Conservation (phyloP, 2,888 invertebrate genomes). For the Ceramica pisi region DNA sequence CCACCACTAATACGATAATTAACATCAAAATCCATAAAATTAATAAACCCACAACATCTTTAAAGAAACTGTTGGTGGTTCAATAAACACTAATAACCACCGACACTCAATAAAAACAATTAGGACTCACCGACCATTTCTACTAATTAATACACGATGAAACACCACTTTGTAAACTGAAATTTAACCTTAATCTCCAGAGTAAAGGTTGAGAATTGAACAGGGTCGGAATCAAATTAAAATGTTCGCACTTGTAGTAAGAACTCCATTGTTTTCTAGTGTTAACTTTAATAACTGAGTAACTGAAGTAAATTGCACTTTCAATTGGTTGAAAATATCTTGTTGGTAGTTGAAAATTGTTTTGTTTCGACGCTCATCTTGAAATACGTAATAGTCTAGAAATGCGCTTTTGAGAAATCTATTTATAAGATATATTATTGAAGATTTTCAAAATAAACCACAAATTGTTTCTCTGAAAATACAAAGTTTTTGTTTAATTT, state of each 20-base stretch:
- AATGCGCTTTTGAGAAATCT: too few species aligned
- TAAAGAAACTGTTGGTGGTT: slow-evolving; percentile 41
- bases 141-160: slow-evolving; percentile 47
- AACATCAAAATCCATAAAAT: slow-evolving; percentile 38
- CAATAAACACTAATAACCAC: slow-evolving; percentile 42
- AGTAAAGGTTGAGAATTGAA: slow-evolving; percentile 9
- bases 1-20: slow-evolving; percentile 7
- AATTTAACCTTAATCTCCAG: rapidly evolving
- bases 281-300: slow-evolving; percentile 52
- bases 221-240: slow-evolving; percentile 28
- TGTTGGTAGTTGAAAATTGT: slow-evolving; percentile 10
- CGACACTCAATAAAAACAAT: slow-evolving; percentile 58
- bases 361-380: slow-evolving; percentile 3
- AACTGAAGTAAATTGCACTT: slow-evolving; percentile 43
- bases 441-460: too few species aligned
- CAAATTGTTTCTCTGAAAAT: too few species aligned
- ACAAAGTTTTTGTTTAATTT: too few species aligned
- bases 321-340: slow-evolving; percentile 39
- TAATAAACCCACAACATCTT: slow-evolving; percentile 26
- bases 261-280: slow-evolving; percentile 49
- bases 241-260: slow-evolving; percentile 46
- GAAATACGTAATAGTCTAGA: background rate
- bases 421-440: too few species aligned
- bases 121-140: slow-evolving; percentile 33
- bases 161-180: background rate